A percentile compares a stretch with the other conserved stretches of the same genome.
Conservation (phyloP, 2,797 vertebrate genomes). For the Halcyon leucocephala region DNA sequence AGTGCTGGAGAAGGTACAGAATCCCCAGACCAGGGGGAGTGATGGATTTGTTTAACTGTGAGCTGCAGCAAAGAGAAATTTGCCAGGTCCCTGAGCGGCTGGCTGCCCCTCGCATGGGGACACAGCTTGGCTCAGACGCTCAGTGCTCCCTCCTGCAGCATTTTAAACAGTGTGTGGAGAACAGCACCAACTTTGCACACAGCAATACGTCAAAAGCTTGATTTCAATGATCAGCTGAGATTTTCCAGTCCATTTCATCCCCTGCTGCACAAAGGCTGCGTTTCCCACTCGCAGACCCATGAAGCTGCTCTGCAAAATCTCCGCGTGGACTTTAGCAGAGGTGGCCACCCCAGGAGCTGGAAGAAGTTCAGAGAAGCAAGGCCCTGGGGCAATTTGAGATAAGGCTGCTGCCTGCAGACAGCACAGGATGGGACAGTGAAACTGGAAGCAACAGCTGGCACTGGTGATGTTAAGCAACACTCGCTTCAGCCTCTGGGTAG, state of each 20-base stretch:
- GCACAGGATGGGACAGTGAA: neutral
- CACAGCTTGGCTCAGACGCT: neutral
- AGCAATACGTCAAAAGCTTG: neutral
- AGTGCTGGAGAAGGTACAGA: neutral
- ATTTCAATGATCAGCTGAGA: neutral
- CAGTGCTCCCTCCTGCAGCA: neutral
- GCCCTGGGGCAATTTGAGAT: neutral
- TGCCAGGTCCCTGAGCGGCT: slow-evolving; percentile 13
- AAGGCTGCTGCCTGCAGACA: neutral
- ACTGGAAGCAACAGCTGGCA: neutral
- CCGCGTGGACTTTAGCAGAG: neutral
- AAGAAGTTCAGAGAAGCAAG: neutral
- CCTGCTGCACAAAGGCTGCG: neutral
- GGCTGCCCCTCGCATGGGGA: neutral
- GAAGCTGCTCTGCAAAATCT: neutral
- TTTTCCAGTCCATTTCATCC: neutral
- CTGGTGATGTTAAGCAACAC: neutral
- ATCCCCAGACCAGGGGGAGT: slow-evolving; percentile 29
- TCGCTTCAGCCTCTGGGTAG: neutral
- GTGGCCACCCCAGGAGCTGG: neutral
- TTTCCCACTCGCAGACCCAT: neutral
- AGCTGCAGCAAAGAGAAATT: slow-evolving; percentile 62
- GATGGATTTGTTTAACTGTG: slow-evolving; percentile 48
- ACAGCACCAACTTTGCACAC: neutral
- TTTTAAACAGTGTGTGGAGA: slow-evolving; percentile 50